Base-by-base conservation (phyloP, 2,888 invertebrate genomes). In the Boloria selene region DNA sequence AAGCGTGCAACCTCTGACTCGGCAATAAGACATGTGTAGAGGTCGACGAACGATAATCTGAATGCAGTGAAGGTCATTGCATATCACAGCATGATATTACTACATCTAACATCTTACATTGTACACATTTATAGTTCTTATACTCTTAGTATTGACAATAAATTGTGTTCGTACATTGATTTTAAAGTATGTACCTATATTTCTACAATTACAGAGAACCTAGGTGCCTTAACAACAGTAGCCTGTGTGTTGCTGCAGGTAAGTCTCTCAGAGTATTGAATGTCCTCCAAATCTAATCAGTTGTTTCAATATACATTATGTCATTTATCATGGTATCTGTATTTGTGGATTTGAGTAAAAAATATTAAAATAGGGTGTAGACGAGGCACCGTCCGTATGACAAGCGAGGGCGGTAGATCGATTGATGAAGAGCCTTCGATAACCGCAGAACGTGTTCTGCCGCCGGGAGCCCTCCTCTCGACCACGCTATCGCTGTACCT, bases 361-460 rank as follows among this genome's bases (percentile, higher is more conserved):
- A 59, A 31, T 58, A 56, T 56, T 52, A 3, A 58, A 52, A 52
- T 18, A 26, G 49, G 7, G 56, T 58, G 17, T 47, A 50, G 52
- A 38, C 45, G 51, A 26, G 31, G 52, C 49, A 54, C 50, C 45
- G 55, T 64, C 38, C 59, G 65, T 51, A 42, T 64, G 54, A 51
- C 64, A 61, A 50, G 59, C 61, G 78, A 75, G 81, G 78, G 78
- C 71, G 75, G 72, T 68, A 77, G 81, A 89, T 91, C 91, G 85
- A 92, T 92, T 90, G 91, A 92, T 92, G 88, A 87, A 91, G 90
- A 83, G 86, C 69, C 62, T 61, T 65, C 72, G 90, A 90, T 90
- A 89, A 74, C 66, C 68, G 69, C 73, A 68, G 85, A 80, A 90
- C 90, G 90, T 91, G 91, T 85, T 79, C 74, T 80, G 83, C 86